Percentiles rank a stretch among this genome's conserved stretches.
phyloP scores from a whole-genome alignment of 2,888 invertebrate species.

The Ferdinandea cuprea region DNA sequence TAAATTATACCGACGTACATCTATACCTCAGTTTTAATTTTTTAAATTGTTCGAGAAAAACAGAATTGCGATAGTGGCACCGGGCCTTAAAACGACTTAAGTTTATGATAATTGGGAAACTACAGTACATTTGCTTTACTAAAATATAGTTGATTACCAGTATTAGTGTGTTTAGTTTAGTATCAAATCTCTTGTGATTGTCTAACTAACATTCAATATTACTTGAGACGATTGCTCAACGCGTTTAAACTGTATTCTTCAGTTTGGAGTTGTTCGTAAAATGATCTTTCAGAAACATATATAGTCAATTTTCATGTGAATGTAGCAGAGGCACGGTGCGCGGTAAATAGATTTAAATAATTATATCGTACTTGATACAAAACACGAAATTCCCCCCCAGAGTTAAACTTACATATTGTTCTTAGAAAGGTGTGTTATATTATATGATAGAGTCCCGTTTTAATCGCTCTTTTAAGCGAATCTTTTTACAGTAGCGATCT shows the following conservation, averaged over 20 bases:
- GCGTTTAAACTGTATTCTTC: too few relatives aligned
- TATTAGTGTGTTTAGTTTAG: too few relatives aligned
- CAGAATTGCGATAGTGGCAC: background rate
- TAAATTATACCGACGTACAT: slow-evolving; percentile 78
- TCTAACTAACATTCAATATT: too few relatives aligned
- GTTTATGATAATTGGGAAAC: too few relatives aligned
- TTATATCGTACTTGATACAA: slow-evolving; percentile 35
- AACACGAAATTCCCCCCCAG: slow-evolving; percentile 12
- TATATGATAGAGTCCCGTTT: slow-evolving; percentile 12
- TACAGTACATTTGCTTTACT: too few relatives aligned
- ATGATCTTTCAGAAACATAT: slow-evolving; percentile 2
- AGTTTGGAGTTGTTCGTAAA: too few relatives aligned
- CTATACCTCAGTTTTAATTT: slow-evolving; percentile 81
- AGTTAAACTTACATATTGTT: background rate
- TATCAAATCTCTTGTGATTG: too few relatives aligned
- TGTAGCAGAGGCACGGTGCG: too few relatives aligned
- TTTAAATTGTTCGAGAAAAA: background rate
- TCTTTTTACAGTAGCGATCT: slow-evolving; percentile 20
- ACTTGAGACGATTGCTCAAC: too few relatives aligned
- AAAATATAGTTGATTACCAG: too few relatives aligned
- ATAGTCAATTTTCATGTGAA: background rate
- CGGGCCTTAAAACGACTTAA: background rate
- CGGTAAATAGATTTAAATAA: slow-evolving; percentile 32
- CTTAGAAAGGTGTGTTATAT: background rate
- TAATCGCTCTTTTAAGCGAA: slow-evolving; percentile 58